A percentile compares a stretch with the other conserved stretches of the same genome.
These are phyloP conservation scores for Atherinosoma microstoma DNA, from an alignment of 2,797 vertebrate genomes.

Conservation along the genomic window DNA sequence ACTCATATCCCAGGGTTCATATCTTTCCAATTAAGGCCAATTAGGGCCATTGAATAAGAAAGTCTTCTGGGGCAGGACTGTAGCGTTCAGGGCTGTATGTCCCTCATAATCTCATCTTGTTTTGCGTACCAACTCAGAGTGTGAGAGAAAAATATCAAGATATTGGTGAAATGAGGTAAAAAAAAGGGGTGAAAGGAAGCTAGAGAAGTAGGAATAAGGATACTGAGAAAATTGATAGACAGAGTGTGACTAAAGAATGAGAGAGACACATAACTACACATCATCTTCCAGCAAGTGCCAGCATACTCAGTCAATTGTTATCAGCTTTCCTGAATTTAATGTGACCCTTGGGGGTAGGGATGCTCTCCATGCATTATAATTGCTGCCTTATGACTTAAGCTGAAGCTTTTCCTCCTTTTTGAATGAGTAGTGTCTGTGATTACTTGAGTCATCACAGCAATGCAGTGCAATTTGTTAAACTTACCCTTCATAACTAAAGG, in stretches of 20 bases:
- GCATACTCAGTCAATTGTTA: conserved; percentile 78
- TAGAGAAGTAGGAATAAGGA: neutral
- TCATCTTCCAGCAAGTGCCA: conserved; percentile 64
- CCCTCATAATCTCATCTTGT: conserved; percentile 39
- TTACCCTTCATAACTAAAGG: conserved; percentile 5
- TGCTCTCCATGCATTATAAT: conserved; percentile 72
- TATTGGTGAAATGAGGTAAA: conserved; percentile 11
- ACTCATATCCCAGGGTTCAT: conserved; percentile 18
- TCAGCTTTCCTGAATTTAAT: conserved; percentile 78
- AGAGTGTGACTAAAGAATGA: conserved; percentile 39
- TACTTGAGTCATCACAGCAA: conserved; percentile 23
- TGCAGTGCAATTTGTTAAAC: conserved; percentile 18
- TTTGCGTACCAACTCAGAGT: conserved; percentile 42
- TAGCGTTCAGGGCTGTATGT: conserved; percentile 14
- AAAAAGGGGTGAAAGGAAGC: conserved; percentile 13
- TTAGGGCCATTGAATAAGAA: conserved; percentile 33
- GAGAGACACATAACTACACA: conserved; percentile 55
- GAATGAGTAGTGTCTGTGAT: conserved; percentile 28
- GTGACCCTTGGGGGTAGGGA: conserved; percentile 72
- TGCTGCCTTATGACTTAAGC: conserved; percentile 56
- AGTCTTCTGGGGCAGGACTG: conserved; percentile 17
- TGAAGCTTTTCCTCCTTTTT: conserved; percentile 21
- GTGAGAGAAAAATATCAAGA: conserved; percentile 1
- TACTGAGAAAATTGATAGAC: conserved; percentile 21
- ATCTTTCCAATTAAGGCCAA: conserved; percentile 57